Evolutionary conservation across 2,888 invertebrate species (phyloP).

Genomic region (Mylabris sibirica): DNA sequence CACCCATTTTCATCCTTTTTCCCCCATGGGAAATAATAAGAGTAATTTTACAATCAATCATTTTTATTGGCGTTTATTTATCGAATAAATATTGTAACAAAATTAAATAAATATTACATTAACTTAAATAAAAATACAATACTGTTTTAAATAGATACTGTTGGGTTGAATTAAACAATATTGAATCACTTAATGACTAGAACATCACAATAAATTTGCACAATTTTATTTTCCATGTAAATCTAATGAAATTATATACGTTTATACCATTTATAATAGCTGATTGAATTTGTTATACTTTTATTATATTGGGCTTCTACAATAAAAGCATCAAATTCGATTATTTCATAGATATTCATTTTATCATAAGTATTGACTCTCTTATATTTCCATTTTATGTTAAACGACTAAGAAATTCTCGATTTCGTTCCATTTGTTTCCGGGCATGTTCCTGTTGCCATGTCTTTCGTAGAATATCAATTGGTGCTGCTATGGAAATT

Average conservation of each 20-base stretch:
- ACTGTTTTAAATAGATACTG: conserved; percentile 21
- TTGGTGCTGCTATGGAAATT: conserved; percentile 44
- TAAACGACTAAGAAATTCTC: conserved; percentile 41
- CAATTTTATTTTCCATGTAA: neutral
- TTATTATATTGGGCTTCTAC: conserved; percentile 29
- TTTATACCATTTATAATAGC: neutral
- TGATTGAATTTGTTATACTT: neutral
- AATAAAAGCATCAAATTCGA: conserved; percentile 26
- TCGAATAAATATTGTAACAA: conserved; percentile 9
- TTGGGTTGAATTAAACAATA: conserved; percentile 11
- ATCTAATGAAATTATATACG: neutral
- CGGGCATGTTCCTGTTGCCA: conserved; percentile 41
- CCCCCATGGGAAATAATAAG: neutral
- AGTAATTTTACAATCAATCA: neutral
- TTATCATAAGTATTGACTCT: neutral
- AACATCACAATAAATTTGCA: conserved; percentile 20
- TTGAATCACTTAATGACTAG: conserved; percentile 27
- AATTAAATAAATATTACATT: conserved; percentile 15
- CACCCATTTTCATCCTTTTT: neutral
- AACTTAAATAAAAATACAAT: conserved; percentile 1
- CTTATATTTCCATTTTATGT: conserved; percentile 18
- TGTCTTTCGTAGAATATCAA: conserved; percentile 35
- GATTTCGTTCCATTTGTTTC: conserved; percentile 39
- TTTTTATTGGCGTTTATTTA: neutral
- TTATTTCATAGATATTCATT: neutral